Base-by-base conservation (phyloP, 53 echinoderm and acorn worm species). In the Temnopleurus reevesii region DNA sequence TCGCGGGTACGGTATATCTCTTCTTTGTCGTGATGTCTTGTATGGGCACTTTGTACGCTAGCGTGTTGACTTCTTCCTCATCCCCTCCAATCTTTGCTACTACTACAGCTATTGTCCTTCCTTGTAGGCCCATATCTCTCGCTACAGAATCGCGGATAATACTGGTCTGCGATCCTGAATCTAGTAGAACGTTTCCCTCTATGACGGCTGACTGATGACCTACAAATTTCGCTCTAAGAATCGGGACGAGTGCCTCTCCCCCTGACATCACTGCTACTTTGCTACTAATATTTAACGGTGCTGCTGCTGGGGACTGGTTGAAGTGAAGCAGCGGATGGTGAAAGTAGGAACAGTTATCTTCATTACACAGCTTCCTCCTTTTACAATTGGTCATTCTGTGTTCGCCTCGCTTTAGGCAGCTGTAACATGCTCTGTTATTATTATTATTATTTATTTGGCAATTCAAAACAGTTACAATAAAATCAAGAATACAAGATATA, bases 381-480 rank as follows among this genome's bases (percentile, higher is more conserved):
- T 77, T 91, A 46, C 92, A 95, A n/a, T 86, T 91, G 3, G 58
- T 58, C 57, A 93, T 85, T 3, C 83, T 45, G 35, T 95, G 95
- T 19, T 80, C 53, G 2, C 90, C 95, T 53, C 76, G 90, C 76
- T 95, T 95, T 31, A 95, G 53, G 64, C 96, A 95, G 36, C 91
- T 89, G 82, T 81, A 95, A 33, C 93, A 95, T 8, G 92, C 96
- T 53, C 90, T 54, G 31, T 89, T 92, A n/a, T n/a, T n/a, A n/a
- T n/a, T n/a, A n/a, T n/a, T n/a, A n/a, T n/a, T n/a, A n/a, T n/a
- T n/a, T n/a, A n/a, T n/a, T n/a, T n/a, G n/a, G n/a, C n/a, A n/a
- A n/a, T n/a, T n/a, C n/a, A n/a, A n/a, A n/a, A n/a, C n/a, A n/a
- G n/a, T n/a, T n/a, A n/a, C n/a, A n/a, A n/a, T n/a, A n/a, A n/a